phyloP scores from a whole-genome alignment of 2,797 vertebrate species.

The Sorex maritimensis region DNA sequence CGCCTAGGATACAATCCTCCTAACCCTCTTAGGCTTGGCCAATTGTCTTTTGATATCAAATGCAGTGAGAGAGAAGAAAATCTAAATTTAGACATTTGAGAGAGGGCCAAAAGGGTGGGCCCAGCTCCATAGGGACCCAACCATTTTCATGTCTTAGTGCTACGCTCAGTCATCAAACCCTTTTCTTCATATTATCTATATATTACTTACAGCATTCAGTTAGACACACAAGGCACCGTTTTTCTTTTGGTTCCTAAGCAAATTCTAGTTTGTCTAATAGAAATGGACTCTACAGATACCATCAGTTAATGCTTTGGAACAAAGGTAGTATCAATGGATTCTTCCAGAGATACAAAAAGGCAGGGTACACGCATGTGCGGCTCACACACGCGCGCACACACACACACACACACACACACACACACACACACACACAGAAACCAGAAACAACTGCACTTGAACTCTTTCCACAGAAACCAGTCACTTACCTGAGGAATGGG shows the following conservation, averaged over 20 bases:
- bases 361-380: too few species aligned
- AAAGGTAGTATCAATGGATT: background rate
- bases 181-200: constrained; percentile 39
- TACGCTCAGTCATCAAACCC: background rate
- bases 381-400: too few species aligned
- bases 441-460: background rate
- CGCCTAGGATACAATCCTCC: constrained; percentile 48
- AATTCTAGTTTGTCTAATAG: background rate
- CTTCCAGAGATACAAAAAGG: background rate
- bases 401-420: too few species aligned
- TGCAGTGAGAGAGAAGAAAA: constrained; percentile 24
- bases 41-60: constrained; percentile 57
- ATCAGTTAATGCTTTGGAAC: background rate
- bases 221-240: constrained; percentile 69
- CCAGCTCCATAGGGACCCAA: background rate
- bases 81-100: background rate
- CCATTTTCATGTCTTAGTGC: background rate
- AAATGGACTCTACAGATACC: background rate
- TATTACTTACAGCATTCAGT: constrained; percentile 25
- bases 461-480: background rate
- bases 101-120: background rate
- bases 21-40: background rate
- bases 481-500: constrained; percentile 46
- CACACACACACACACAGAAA: too few species aligned
- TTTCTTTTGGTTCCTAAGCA: constrained; percentile 52